Percentiles rank a stretch among this genome's conserved stretches.
phyloP scores from a whole-genome alignment of 2,797 vertebrate genomes.

The Myotis findleyi region DNA sequence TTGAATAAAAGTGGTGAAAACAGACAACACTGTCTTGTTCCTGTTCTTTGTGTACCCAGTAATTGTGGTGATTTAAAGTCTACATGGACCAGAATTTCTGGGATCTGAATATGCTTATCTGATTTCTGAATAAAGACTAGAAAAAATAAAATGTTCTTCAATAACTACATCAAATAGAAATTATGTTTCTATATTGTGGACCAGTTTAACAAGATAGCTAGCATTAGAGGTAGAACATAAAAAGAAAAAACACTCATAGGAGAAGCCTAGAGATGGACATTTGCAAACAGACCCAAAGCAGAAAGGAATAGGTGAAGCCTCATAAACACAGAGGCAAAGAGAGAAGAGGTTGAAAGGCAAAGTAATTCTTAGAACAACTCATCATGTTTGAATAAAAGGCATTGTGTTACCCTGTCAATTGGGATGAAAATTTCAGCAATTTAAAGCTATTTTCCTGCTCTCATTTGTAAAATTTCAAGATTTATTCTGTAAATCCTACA shows the following conservation, averaged over 20 bases:
- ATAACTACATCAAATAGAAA: conserved; percentile 7
- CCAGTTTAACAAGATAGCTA: not conserved
- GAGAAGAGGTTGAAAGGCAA: not conserved
- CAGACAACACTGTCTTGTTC: not conserved
- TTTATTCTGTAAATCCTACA: not conserved
- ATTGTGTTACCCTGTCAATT: not conserved
- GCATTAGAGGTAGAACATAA: not conserved
- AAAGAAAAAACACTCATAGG: not conserved
- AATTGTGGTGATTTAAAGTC: not conserved
- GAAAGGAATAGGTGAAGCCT: not conserved
- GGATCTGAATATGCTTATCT: not conserved
- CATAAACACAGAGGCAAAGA: not conserved
- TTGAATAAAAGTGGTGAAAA: not conserved
- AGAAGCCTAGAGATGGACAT: not conserved
- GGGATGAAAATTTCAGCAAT: not conserved
- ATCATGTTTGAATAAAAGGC: not conserved
- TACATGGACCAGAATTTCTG: conserved; percentile 44
- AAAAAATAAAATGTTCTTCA: not conserved
- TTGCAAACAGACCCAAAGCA: not conserved
- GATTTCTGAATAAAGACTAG: conserved; percentile 43
- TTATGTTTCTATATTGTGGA: not conserved
- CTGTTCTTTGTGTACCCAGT: not conserved
- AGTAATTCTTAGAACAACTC: not conserved
- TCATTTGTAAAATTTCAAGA: not conserved
- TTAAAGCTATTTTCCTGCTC: not conserved